These are phyloP conservation scores for Benthosema pterotum DNA, from an alignment of 2,797 vertebrate genomes.

Conservation along the genomic window DNA sequence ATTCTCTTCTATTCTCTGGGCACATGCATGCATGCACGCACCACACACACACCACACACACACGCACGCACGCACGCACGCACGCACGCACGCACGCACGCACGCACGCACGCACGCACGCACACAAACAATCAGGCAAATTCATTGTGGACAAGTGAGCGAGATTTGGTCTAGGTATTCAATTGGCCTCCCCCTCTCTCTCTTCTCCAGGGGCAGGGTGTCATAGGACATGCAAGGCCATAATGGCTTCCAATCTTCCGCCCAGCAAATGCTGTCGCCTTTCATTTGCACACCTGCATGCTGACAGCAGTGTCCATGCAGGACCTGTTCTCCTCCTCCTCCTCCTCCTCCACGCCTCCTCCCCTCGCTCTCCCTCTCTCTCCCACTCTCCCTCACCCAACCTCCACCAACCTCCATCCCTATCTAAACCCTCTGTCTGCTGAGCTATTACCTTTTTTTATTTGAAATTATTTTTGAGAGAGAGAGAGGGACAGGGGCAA, in stretches of 20 bases:
- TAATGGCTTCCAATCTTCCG: slow-evolving; percentile 79
- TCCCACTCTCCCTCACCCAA: slow-evolving; percentile 19
- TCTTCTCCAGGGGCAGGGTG: slow-evolving; percentile 42
- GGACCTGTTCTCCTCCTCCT: slow-evolving; percentile 46
- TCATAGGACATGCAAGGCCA: slow-evolving; percentile 72
- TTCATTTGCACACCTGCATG: slow-evolving; percentile 71
- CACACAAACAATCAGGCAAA: slow-evolving; percentile 39
- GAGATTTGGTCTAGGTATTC: slow-evolving; percentile 67
- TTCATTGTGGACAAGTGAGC: slow-evolving; percentile 69
- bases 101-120: slow-evolving; percentile 20
- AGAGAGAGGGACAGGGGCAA: too few species aligned
- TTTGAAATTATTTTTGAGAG: too few species aligned
- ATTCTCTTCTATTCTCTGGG: slow-evolving; percentile 73
- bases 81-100: not conserved
- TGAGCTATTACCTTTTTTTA: too few species aligned
- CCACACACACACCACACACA: too few species aligned
- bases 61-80: slow-evolving; percentile 18
- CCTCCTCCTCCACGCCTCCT: slow-evolving; percentile 13
- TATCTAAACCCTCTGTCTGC: slow-evolving; percentile 54
- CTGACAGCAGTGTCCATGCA: slow-evolving; percentile 68
- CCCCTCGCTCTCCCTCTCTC: slow-evolving; percentile 19
- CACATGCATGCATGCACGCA: too few species aligned
- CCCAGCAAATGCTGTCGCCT: slow-evolving; percentile 77
- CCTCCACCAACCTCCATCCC: slow-evolving; percentile 19
- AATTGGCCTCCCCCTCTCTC: slow-evolving; percentile 61